phyloP scores from a whole-genome alignment of 2,113 vertebrate species.

The Lipophrys pholis region DNA sequence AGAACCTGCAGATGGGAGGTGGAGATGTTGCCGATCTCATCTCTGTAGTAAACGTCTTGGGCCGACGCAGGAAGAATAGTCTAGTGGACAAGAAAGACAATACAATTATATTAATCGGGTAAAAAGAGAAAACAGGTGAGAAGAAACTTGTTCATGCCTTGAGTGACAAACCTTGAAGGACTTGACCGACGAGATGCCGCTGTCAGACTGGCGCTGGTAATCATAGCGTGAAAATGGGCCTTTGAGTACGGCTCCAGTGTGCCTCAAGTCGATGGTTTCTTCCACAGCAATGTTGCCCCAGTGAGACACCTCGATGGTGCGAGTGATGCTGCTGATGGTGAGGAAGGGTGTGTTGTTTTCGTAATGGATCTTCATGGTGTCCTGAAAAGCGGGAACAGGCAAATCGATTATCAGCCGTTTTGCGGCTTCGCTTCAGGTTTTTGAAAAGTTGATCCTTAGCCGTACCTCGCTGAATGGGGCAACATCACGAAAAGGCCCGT shows the following conservation, averaged over 20 bases:
- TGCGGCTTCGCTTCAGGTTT: not conserved
- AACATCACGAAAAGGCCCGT: slow-evolving; percentile 93
- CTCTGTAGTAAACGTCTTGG: slow-evolving; percentile 97
- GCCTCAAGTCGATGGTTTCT: slow-evolving; percentile 94
- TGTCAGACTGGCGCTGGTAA: slow-evolving; percentile 98
- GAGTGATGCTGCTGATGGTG: slow-evolving; percentile 93
- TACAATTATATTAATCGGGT: not conserved
- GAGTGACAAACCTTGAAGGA: slow-evolving; percentile 91
- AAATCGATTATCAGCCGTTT: not conserved
- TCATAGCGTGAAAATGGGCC: slow-evolving; percentile 98
- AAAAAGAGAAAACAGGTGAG: not conserved
- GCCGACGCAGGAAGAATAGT: slow-evolving; percentile 99
- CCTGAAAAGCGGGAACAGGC: slow-evolving; percentile 77
- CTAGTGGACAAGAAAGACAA: slow-evolving; percentile 71
- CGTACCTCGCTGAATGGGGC: slow-evolving; percentile 92
- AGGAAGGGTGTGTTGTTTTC: slow-evolving; percentile 98
- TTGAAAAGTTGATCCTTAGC: too few relatives aligned
- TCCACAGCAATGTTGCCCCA: slow-evolving; percentile 99
- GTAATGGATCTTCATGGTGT: slow-evolving; percentile 94
- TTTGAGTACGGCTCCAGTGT: slow-evolving; percentile 94
- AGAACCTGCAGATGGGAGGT: slow-evolving; percentile 96
- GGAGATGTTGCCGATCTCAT: slow-evolving; percentile 98
- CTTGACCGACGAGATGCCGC: slow-evolving; percentile 97
- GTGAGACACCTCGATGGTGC: slow-evolving; percentile 96
- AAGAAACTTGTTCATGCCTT: not conserved